Base-by-base conservation (phyloP, 2,888 invertebrate genomes). In the Leptinotarsa juncta region DNA sequence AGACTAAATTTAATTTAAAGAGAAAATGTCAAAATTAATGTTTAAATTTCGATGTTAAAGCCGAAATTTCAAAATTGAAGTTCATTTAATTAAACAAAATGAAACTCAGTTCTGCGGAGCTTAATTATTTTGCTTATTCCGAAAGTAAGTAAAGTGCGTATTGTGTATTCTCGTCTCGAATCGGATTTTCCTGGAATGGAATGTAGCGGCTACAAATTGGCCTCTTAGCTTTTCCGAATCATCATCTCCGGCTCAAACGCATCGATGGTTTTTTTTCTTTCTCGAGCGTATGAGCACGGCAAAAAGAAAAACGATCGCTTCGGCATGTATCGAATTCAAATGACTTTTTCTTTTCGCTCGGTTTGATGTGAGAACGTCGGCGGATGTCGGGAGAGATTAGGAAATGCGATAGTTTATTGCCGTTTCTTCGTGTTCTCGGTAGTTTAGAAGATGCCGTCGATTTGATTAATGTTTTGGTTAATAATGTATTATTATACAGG, bases 21-120 rank as follows among this genome's bases (percentile, higher is more conserved):
- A 32, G 32, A 32, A 32, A 32, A 32, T 32, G 32, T 32, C 32
- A 7, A 32, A 7, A 32, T 32, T 1, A 32, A 32, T 7, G 32
- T 32, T 7, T 32, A 32, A 32, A 32, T 7, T 51, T 15, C 1
- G n/a, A n/a, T n/a, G n/a, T n/a, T n/a, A 51, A 51, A 16, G 51
- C 7, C 0, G n/a, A 4, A 1, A 51, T 51, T 51, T 51, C 51
- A 16, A 5, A n/a, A 15, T 16, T 14, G 1, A n/a, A n/a, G 75
- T 75, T 75, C 69, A 57, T 73, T 72, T 75, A 75, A 75, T 77
- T 75, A 72, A 73, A 77, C 71, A 26, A 73, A 75, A 75, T 74
- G 72, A 72, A 72, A 77, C 71, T 51, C 49, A 60, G 67, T 51
- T 57, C 66, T 57, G 32, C 62, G 42, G 12, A 68, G 42, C 67